A percentile compares a stretch with the other conserved stretches of the same genome.
Evolutionary conservation across 2,113 vertebrate genomes (phyloP).

Genomic region (Hymenochirus boettgeri): DNA sequence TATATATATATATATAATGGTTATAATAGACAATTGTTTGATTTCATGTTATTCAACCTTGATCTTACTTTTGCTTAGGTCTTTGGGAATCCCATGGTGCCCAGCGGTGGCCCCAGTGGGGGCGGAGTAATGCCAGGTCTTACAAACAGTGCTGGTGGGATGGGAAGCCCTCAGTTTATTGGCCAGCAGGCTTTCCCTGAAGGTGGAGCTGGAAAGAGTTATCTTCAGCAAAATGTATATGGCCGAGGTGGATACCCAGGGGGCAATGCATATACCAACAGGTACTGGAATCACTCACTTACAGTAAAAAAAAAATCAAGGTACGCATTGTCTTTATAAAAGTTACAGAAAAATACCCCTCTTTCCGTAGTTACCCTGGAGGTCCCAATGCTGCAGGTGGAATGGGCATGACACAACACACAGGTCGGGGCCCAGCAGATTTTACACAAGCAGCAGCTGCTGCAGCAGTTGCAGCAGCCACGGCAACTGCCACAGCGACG

Average conservation of each 20-base stretch:
- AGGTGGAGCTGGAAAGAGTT: constrained; percentile 67
- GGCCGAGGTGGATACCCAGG: constrained; percentile 67
- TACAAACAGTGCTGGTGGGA: constrained; percentile 70
- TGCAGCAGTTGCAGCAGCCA: constrained; percentile 84
- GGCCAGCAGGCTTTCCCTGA: constrained; percentile 82
- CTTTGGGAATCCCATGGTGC: constrained; percentile 84
- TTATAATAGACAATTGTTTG: no score
- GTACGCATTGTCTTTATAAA: no score
- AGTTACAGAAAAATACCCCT: no score
- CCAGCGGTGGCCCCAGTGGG: constrained; percentile 77
- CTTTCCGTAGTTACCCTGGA: constrained; percentile 68
- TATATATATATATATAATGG: no score
- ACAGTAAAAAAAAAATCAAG: no score
- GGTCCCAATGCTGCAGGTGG: constrained; percentile 63
- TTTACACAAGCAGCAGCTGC: constrained; percentile 86
- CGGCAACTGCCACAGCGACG: constrained; percentile 86
- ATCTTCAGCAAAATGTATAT: constrained; percentile 78
- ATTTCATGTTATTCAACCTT: no score
- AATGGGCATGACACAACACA: constrained; percentile 70
- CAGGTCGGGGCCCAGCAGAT: constrained; percentile 74
- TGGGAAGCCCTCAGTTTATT: constrained; percentile 81
- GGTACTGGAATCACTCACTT: constrained; percentile 65
- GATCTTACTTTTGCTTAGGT: constrained; percentile 62
- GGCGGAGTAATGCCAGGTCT: constrained; percentile 75
- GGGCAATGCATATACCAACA: constrained; percentile 67